These are phyloP conservation scores for Ramphastos sulfuratus DNA, from an alignment of 2,113 vertebrate species.

Conservation along the genomic window DNA sequence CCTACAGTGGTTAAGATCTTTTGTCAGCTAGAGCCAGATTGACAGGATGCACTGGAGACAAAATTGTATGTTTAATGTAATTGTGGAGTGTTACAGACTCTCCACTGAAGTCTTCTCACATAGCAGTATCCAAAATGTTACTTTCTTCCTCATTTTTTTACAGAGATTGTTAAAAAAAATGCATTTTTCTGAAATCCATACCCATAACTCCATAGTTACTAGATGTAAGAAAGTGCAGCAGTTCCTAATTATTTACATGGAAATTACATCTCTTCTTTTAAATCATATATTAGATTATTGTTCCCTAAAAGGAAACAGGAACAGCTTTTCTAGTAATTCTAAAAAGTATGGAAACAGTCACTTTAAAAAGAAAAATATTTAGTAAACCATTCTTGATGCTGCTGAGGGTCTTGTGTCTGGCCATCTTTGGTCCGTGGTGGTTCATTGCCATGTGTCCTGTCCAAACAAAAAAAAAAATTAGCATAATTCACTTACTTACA, in stretches of 20 bases:
- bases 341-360: not conserved
- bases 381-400: conserved; percentile 94
- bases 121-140: not conserved
- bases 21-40: not conserved
- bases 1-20: not conserved
- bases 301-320: not conserved
- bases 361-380: conserved; percentile 96
- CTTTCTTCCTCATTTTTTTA: not conserved
- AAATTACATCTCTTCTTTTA: not conserved
- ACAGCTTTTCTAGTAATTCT: not conserved
- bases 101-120: not conserved
- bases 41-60: not conserved
- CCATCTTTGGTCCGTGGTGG: conserved; percentile 74
- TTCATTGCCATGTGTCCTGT: conserved; percentile 81
- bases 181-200: not conserved
- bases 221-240: not conserved
- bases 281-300: not conserved
- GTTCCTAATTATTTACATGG: not conserved
- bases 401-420: conserved; percentile 77
- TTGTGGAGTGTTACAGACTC: not conserved
- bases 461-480: conserved; percentile 59
- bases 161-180: not conserved
- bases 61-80: not conserved
- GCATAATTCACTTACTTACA: not conserved
- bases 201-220: not conserved